Conservation (phyloP, 2,888 invertebrate genomes). For the Eucriotettix oculatus region DNA sequence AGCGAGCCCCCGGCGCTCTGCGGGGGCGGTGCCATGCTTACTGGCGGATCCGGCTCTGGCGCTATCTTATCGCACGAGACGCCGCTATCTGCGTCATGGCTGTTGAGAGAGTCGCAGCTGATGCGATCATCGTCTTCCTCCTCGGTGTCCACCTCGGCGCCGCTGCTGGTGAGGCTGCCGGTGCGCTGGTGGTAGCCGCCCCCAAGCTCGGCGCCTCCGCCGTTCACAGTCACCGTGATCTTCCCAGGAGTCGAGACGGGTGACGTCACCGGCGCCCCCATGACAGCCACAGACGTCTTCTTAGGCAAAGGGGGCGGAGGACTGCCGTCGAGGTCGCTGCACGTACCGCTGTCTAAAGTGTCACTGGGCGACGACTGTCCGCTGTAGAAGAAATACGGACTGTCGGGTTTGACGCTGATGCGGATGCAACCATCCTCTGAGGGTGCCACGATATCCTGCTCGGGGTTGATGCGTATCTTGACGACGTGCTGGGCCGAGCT, state of each 20-base stretch:
- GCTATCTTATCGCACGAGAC: not conserved
- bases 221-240: not conserved
- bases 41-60: constrained; percentile 24
- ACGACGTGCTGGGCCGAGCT: constrained; percentile 36
- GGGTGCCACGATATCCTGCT: constrained; percentile 27
- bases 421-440: constrained; percentile 35
- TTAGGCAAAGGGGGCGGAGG: constrained; percentile 51
- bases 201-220: not conserved
- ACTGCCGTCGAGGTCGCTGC: constrained; percentile 58
- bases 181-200: constrained; percentile 30
- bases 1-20: constrained; percentile 26
- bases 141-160: constrained; percentile 47
- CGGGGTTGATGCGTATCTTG: constrained; percentile 52
- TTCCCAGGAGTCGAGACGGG: constrained; percentile 19
- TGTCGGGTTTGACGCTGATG: constrained; percentile 33
- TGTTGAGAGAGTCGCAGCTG: constrained; percentile 69
- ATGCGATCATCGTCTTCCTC: constrained; percentile 52
- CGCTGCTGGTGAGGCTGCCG: constrained; percentile 42
- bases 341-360: constrained; percentile 69
- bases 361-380: constrained; percentile 72
- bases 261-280: not conserved
- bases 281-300: constrained; percentile 31
- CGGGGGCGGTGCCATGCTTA: not conserved
- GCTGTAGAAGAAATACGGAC: constrained; percentile 48
- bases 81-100: constrained; percentile 31